Conservation (phyloP, 2,888 invertebrate genomes). For the Idaea dimidiata region DNA sequence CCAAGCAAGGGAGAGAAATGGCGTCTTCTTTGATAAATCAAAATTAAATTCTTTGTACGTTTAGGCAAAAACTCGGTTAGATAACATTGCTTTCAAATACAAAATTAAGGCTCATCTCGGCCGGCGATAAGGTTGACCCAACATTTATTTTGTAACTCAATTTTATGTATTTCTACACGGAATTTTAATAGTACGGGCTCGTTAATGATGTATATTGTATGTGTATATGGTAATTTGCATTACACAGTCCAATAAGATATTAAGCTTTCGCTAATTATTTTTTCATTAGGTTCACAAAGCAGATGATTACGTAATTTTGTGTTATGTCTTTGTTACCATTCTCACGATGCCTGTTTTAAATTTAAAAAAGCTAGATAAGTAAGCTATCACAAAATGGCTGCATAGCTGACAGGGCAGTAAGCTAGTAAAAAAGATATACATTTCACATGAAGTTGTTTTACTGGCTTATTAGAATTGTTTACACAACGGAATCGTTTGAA, state of each 20-base stretch:
- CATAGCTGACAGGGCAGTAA: too few species aligned
- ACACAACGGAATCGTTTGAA: too few species aligned
- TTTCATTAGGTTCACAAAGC: background rate
- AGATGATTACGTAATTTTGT: background rate
- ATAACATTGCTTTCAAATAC: background rate
- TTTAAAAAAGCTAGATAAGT: too few species aligned
- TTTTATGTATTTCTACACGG: background rate
- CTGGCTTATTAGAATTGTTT: too few species aligned
- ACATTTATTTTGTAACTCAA: background rate
- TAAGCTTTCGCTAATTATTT: background rate
- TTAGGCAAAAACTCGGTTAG: background rate
- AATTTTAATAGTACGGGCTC: background rate
- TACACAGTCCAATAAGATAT: background rate
- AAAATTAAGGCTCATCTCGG: background rate
- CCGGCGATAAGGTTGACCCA: background rate
- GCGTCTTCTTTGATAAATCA: slow-evolving; percentile 1
- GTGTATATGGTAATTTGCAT: background rate
- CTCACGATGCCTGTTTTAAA: too few species aligned
- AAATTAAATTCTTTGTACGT: background rate
- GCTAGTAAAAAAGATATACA: too few species aligned
- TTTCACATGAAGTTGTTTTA: too few species aligned
- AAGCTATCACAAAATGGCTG: too few species aligned
- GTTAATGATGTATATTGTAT: background rate
- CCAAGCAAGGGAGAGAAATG: background rate
- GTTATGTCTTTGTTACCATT: background rate